phyloP scores from a whole-genome alignment of 2,113 vertebrate genomes.

The Cavia aperea region DNA sequence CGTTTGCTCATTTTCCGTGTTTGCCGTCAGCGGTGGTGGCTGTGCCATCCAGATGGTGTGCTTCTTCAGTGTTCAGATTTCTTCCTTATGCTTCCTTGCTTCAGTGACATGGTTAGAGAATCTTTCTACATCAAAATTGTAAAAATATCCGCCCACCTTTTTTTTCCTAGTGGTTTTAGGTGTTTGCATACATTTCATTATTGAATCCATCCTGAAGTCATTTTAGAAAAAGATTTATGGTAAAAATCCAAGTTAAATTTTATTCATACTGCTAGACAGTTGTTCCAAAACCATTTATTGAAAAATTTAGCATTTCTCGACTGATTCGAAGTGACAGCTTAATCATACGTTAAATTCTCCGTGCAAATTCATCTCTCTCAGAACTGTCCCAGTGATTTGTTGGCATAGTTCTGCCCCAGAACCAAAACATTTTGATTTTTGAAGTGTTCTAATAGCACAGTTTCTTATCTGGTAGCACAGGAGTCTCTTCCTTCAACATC shows the following conservation, averaged over 20 bases:
- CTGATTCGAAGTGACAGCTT: neutral
- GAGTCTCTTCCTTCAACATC: neutral
- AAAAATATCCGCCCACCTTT: neutral
- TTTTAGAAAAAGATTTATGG: slow-evolving; percentile 11
- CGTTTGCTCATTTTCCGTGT: neutral
- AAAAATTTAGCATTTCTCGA: neutral
- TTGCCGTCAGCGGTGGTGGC: neutral
- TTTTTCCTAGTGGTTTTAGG: slow-evolving; percentile 8
- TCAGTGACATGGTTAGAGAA: neutral
- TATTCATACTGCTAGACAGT: neutral
- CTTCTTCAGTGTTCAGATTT: neutral
- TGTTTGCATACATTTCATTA: slow-evolving; percentile 23
- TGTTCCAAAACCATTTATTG: neutral
- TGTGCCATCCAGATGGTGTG: neutral
- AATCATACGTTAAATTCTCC: neutral
- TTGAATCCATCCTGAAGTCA: slow-evolving; percentile 9
- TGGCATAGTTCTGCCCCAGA: neutral
- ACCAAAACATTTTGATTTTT: neutral
- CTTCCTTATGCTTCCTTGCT: neutral
- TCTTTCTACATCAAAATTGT: neutral
- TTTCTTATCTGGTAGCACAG: neutral
- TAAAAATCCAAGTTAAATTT: slow-evolving; percentile 16
- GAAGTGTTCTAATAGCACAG: neutral
- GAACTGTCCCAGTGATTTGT: neutral
- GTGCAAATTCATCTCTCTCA: neutral